Base-by-base conservation (phyloP, 2,797 vertebrate genomes). In the Choloepus didactylus region DNA sequence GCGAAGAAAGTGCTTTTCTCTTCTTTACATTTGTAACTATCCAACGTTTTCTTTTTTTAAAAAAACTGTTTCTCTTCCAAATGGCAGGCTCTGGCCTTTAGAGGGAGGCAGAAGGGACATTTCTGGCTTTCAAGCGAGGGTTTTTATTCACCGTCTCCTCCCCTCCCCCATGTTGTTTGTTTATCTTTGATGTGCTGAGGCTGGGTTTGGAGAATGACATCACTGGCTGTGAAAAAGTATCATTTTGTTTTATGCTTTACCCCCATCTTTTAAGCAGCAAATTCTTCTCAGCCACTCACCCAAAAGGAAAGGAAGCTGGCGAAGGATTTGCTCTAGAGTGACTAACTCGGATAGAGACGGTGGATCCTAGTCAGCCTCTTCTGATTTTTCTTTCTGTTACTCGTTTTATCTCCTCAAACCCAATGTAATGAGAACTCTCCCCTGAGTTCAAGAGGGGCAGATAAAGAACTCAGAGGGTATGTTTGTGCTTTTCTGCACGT, bases 1-100 rank as follows among this genome's bases (percentile, higher is more conserved):
- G 98, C 0, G 97, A 97, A 98, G 96, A 97, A 97, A 98, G 95
- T 91, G 93, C 95, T 89, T 97, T 86, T 95, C 96, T 96, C 95
- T 69, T 76, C 96, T 96, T 91, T 96, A 92, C 97, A 96, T 97
- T 95, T 81, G 38, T 87, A 82, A 95, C 98, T 97, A 90, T 96
- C 86, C 51, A 89, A 60, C 97, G 98, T 97, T 97, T 97, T 96
- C 87, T 86, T 86, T 35, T 96, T 62, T 62, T 62, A 10, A 72
- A 72, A 81, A 90, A 97, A 91, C 91, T 94, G 89, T 95, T 96
- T 80, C 41, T 89, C 77, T 96, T 84, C 79, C 56, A 86, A 59
- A 95, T 49, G 86, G 95, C 88, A 94, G 41, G 16, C 59, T 51
- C 82, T 92, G 82, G 54, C 38, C 79, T 46, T 79, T 31, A 21